A percentile compares a stretch with the other conserved stretches of the same genome.
These are phyloP conservation scores for Sternotherus odoratus DNA, from an alignment of 2,797 vertebrate species.

Conservation along the genomic window DNA sequence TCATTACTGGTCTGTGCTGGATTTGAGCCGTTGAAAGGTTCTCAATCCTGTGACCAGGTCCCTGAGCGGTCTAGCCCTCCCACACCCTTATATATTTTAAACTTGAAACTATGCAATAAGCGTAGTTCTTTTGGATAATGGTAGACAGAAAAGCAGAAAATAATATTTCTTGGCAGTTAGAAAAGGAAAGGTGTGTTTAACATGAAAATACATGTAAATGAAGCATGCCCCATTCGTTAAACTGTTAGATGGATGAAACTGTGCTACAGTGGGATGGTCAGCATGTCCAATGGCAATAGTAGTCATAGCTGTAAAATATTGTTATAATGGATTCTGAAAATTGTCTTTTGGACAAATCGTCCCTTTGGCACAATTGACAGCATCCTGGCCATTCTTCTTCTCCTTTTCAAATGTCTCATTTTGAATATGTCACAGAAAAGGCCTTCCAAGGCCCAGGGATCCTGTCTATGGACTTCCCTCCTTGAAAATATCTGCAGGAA, in stretches of 20 bases:
- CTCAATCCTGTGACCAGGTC: conserved; percentile 48
- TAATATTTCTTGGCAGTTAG: conserved; percentile 5
- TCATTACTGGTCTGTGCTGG: conserved; percentile 38
- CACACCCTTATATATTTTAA: background rate
- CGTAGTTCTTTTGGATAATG: conserved; percentile 6
- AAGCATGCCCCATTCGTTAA: conserved; percentile 13
- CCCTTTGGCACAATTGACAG: background rate
- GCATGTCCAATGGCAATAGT: background rate
- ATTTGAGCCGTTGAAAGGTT: conserved; percentile 41
- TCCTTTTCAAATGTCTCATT: background rate
- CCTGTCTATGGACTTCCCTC: background rate
- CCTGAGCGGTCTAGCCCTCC: conserved; percentile 29
- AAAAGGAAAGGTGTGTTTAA: conserved; percentile 33
- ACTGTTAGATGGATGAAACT: background rate
- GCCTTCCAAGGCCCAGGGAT: background rate
- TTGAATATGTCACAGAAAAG: background rate
- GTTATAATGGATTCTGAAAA: background rate
- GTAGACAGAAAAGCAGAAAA: conserved; percentile 26
- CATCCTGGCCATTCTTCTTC: background rate
- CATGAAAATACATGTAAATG: conserved; percentile 29
- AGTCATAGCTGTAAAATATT: background rate
- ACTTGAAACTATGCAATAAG: background rate
- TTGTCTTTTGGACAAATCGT: background rate
- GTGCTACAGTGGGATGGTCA: background rate
- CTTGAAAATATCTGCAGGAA: background rate